Evolutionary conservation across 2,797 vertebrate genomes (phyloP), one percentile per base, ranked within the genome.

Genomic region (Loriculus beryllinus): DNA sequence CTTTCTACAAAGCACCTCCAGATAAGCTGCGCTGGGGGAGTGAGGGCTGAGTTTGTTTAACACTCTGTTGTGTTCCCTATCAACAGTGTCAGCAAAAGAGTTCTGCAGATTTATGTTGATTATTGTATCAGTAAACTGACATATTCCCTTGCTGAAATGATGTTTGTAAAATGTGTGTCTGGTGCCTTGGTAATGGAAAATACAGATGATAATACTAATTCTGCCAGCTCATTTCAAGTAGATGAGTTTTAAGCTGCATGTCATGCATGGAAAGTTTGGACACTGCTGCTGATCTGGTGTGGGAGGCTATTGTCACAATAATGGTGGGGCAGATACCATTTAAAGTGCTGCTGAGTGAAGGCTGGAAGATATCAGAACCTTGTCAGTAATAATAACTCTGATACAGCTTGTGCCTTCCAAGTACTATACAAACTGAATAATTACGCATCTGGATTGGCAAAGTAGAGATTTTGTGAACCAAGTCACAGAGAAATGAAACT

Each of bases 101-200:
- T 83, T 88, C 63, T 94, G 84, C 82, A 95, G 92, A 93, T 95
- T 93, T 87, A 83, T 91, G 89, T 81, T 91, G 93, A 93, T 96
- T 83, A 71, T 93, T 87, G 45, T 91, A 79, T 87, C 82, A 75
- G 92, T 85, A 82, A 94, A 93, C 18, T 72, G 62, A 56, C 77
- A 52, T 9, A 92, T 77, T 83, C 76, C 80, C 79, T 83, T 86
- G 93, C 70, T 94, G 76, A 88, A 95, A 87, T 51, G 49, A 87
- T 92, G 49, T 68, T 80, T 95, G 86, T 48, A 75, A 93, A 92
- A 78, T 31, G 28, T 57, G 52, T 76, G 48, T 57, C 84, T 92
- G 71, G 31, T 86, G 76, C 56, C 82, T 90, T 45, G 28, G 79
- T 87, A 94, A 83, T 89, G 52, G 86, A 80, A 92, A 89, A 92